phyloP scores from a whole-genome alignment of 2,113 vertebrate genomes.

The Amphiprion ocellaris region DNA sequence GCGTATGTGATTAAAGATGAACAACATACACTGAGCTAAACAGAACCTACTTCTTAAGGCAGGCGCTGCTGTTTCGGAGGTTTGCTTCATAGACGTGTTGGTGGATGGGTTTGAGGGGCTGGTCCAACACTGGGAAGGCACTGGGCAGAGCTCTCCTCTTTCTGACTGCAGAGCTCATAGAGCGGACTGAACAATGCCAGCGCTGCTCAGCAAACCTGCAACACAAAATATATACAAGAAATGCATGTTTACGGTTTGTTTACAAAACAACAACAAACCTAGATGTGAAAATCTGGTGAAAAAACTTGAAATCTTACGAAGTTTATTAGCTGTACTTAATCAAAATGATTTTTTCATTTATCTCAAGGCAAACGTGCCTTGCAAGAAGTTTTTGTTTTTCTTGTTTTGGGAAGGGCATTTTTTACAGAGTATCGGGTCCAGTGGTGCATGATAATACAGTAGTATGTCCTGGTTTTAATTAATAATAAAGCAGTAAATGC shows the following conservation, averaged over 20 bases:
- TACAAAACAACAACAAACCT: not conserved
- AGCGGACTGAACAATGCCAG: constrained; percentile 40
- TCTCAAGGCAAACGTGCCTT: too few relatives aligned
- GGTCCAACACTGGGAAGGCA: constrained; percentile 82
- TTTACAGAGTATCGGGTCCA: too few relatives aligned
- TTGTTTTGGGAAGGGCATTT: too few relatives aligned
- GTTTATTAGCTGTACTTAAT: too few relatives aligned
- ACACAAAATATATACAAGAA: not conserved
- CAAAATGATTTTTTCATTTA: too few relatives aligned
- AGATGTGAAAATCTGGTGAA: too few relatives aligned
- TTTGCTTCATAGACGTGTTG: constrained; percentile 83
- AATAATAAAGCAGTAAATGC: too few relatives aligned
- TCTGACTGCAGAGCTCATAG: constrained; percentile 54
- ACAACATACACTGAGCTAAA: not conserved
- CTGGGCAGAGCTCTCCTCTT: constrained; percentile 70
- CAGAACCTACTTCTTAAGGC: constrained; percentile 78
- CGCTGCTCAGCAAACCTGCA: constrained; percentile 45
- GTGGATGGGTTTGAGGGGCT: constrained; percentile 68
- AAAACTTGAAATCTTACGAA: too few relatives aligned
- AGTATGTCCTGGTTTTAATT: too few relatives aligned
- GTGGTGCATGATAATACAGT: too few relatives aligned
- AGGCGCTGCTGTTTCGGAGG: constrained; percentile 81
- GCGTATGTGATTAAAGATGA: not conserved
- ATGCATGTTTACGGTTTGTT: not conserved
- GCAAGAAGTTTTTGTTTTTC: too few relatives aligned